Conservation (phyloP, 2,888 invertebrate species). For the Dichetophora obliterata region DNA sequence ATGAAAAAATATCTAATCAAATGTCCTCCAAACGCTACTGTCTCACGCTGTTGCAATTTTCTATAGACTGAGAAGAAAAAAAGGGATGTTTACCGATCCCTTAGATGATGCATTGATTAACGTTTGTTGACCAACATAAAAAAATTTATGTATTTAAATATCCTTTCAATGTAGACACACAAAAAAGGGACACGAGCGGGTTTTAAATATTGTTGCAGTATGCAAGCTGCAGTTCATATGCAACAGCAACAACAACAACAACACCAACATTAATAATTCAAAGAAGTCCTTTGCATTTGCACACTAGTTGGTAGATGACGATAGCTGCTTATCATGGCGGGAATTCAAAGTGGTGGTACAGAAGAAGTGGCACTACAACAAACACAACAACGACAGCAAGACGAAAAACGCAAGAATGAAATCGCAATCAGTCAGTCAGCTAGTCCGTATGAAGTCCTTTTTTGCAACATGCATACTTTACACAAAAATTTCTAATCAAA, state of each 20-base stretch:
- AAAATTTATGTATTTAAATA: slow-evolving; percentile 24
- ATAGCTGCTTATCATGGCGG: slow-evolving; percentile 17
- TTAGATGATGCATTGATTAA: no score
- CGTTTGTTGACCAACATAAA: slow-evolving; percentile 6
- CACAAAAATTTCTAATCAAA: slow-evolving; percentile 34
- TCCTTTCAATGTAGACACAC: slow-evolving; percentile 3
- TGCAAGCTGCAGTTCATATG: slow-evolving; percentile 26
- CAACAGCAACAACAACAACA: neutral
- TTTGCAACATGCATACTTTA: slow-evolving; percentile 16
- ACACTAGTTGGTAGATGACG: no score
- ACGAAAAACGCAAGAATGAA: slow-evolving; percentile 40
- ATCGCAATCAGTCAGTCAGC: slow-evolving; percentile 48
- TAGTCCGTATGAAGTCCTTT: slow-evolving; percentile 39
- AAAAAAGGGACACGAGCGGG: slow-evolving; percentile 22
- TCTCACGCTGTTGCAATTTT: neutral
- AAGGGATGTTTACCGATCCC: neutral
- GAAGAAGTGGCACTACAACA: slow-evolving; percentile 4
- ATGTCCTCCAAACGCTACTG: neutral
- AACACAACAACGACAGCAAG: slow-evolving; percentile 14
- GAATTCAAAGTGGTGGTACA: slow-evolving; percentile 3
- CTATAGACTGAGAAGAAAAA: neutral
- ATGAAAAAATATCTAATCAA: neutral
- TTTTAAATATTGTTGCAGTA: slow-evolving; percentile 24
- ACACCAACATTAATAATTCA: neutral
- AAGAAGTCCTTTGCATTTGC: slow-evolving; percentile 1